phyloP scores from a whole-genome alignment of 2,888 invertebrate species.

The Crepidodera aurea region DNA sequence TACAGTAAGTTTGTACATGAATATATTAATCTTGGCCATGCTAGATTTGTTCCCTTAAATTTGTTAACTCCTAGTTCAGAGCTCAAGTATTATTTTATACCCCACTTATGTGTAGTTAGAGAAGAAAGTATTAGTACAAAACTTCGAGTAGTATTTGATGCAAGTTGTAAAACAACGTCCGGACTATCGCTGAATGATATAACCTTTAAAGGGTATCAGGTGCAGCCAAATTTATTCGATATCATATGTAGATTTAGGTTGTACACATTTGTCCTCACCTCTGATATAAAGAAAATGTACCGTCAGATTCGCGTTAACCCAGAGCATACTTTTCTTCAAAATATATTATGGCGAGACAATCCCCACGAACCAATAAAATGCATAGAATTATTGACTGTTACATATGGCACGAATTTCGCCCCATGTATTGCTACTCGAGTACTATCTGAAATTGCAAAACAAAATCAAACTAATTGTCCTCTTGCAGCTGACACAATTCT shows the following conservation, averaged over 20 bases:
- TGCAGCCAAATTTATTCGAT: slow-evolving; percentile 29
- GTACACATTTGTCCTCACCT: slow-evolving; percentile 22
- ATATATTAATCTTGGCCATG: slow-evolving; percentile 19
- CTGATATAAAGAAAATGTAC: slow-evolving; percentile 25
- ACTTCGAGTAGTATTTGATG: slow-evolving; percentile 33
- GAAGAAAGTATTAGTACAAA: slow-evolving; percentile 30
- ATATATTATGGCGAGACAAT: slow-evolving; percentile 23
- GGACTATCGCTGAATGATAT: slow-evolving; percentile 24
- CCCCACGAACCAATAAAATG: slow-evolving; percentile 1
- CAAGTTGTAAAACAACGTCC: slow-evolving; percentile 7
- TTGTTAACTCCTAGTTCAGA: neutral
- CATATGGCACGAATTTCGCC: slow-evolving; percentile 25
- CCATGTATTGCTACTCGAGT: slow-evolving; percentile 30
- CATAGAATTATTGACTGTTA: slow-evolving; percentile 21
- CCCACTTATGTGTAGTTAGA: slow-evolving; percentile 30
- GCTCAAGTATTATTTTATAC: slow-evolving; percentile 20
- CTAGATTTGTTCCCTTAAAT: slow-evolving; percentile 14
- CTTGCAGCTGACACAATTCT: neutral
- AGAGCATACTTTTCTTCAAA: slow-evolving; percentile 1
- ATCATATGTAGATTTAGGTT: slow-evolving; percentile 19
- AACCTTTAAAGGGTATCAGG: slow-evolving; percentile 13
- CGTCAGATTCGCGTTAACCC: slow-evolving; percentile 11
- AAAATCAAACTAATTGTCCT: slow-evolving; percentile 2
- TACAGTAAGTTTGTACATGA: neutral
- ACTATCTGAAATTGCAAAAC: slow-evolving; percentile 11